Evolutionary conservation across 2,888 invertebrate species (phyloP).

Genomic region (Drosophila leonis): DNA sequence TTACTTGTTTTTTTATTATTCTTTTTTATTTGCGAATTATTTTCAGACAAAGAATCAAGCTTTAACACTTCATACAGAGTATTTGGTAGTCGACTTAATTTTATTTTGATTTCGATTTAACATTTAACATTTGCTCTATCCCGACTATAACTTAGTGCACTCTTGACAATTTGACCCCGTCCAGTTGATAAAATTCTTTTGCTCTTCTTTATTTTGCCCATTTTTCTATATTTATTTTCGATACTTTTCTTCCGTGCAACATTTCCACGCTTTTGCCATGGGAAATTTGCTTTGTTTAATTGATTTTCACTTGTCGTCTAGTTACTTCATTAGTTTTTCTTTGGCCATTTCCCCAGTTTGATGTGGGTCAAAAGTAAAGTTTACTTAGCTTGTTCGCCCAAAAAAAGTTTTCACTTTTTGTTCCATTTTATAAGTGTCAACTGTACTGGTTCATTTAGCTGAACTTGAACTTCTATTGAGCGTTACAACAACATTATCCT

Average conservation of each 20-base stretch:
- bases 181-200: not conserved
- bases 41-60: too few relatives aligned
- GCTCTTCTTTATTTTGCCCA: constrained; percentile 28
- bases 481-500: not conserved
- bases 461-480: constrained; percentile 7
- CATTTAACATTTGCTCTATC: not conserved
- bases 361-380: constrained; percentile 38
- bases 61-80: not conserved
- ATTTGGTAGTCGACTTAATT: not conserved
- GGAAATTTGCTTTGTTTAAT: constrained; percentile 42
- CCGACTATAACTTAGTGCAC: not conserved
- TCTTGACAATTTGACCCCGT: constrained; percentile 26
- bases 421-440: not conserved
- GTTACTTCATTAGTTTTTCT: constrained; percentile 1
- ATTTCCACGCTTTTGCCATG: constrained; percentile 15
- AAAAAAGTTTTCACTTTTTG: not conserved
- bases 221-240: constrained; percentile 5
- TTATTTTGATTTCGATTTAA: too few relatives aligned
- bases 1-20: not conserved
- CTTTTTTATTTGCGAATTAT: too few relatives aligned
- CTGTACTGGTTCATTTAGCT: not conserved
- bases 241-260: constrained; percentile 5
- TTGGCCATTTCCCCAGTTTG: not conserved
- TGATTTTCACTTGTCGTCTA: constrained; percentile 33
- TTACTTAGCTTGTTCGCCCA: not conserved